Evolutionary conservation across 1,140 invertebrate species (phyloP).

Genomic region (Hyles vespertilio): DNA sequence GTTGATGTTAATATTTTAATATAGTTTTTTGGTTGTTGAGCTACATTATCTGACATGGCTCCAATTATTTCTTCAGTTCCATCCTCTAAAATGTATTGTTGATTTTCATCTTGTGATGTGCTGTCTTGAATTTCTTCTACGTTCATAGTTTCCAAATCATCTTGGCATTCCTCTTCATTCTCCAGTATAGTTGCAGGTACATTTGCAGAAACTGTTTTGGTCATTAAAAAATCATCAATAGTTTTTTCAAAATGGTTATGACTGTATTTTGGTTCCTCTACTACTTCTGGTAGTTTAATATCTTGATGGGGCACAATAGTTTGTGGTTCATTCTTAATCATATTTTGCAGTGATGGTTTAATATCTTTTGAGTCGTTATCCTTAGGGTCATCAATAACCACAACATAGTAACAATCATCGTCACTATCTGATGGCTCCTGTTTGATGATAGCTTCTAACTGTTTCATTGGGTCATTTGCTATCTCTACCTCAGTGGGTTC

Average conservation of each 20-base stretch:
- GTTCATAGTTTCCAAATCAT: conserved; percentile 38
- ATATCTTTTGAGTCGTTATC: conserved; percentile 29
- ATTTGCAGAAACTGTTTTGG: conserved; percentile 49
- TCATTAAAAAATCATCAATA: conserved; percentile 53
- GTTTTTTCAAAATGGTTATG: conserved; percentile 41
- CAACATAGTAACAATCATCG: conserved; percentile 64
- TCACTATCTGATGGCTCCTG: conserved; percentile 56
- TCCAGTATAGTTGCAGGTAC: conserved; percentile 62
- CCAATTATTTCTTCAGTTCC: conserved; percentile 14
- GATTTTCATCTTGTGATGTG: conserved; percentile 29
- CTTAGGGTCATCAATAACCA: conserved; percentile 60
- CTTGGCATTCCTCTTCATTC: conserved; percentile 59
- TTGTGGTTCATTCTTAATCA: conserved; percentile 11
- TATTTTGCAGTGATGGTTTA: too few species aligned
- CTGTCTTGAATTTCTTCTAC: conserved; percentile 34
- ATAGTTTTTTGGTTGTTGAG: conserved; percentile 35
- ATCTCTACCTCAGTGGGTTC: conserved; percentile 30
- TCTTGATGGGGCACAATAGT: not conserved
- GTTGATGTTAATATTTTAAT: conserved; percentile 57
- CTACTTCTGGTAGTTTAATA: conserved; percentile 13
- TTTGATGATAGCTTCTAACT: conserved; percentile 62
- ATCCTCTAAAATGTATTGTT: conserved; percentile 26
- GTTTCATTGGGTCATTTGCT: conserved; percentile 54
- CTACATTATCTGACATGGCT: conserved; percentile 7
- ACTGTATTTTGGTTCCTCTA: conserved; percentile 10